Conservation (phyloP, 2,797 vertebrate genomes). For the Sphenodon punctatus region DNA sequence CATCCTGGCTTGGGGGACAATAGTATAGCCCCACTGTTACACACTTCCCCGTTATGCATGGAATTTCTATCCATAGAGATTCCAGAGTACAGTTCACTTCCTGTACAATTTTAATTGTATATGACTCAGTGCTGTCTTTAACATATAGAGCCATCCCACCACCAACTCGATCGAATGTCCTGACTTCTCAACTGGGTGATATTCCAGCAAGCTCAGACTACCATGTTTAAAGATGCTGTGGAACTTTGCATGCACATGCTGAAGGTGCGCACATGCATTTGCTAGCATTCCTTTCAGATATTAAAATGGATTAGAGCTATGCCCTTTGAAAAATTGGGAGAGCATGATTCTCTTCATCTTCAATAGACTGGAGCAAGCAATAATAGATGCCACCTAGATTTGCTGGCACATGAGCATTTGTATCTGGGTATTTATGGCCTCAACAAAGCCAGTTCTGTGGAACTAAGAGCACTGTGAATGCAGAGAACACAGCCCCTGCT, state of each 20-base stretch:
- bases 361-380: background rate
- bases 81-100: no score
- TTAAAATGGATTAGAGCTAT: conserved; percentile 34
- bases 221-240: background rate
- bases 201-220: background rate
- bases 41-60: no score
- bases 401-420: background rate
- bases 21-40: no score
- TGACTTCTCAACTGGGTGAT: background rate
- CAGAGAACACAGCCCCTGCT: background rate
- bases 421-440: background rate
- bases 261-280: background rate
- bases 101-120: no score
- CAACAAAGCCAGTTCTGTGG: background rate
- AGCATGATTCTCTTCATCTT: background rate
- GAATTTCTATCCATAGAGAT: no score
- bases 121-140: no score
- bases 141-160: no score
- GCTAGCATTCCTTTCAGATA: background rate
- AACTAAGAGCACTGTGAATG: background rate
- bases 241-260: accelerated
- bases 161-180: no score
- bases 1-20: no score
- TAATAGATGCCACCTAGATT: accelerated
- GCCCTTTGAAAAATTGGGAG: background rate